Evolutionary conservation across 2,797 vertebrate genomes (phyloP), one percentile per base, ranked within the genome.

Genomic region (Pteropus rufus): DNA sequence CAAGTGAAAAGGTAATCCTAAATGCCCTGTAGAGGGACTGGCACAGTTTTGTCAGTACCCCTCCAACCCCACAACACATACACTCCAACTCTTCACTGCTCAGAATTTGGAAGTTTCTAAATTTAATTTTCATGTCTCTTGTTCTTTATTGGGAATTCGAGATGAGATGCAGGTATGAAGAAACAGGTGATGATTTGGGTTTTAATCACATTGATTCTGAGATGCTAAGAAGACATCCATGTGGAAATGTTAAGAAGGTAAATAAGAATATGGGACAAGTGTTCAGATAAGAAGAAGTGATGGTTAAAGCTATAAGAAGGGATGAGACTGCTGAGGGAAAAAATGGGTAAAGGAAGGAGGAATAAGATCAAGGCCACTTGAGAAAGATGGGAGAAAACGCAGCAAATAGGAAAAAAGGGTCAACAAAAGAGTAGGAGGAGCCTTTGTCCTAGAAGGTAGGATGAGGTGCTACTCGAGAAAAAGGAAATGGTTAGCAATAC

Each of bases 21-120:
- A 69, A 29, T 86, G 0, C 6, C 29, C 12, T 73, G 2, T 21
- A 56, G 58, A 39, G 29, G 41, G 4, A 44, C 16, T 62, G 72
- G 23, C 26, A 41, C 6, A 69, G n/a, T 54, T 52, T 34, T 29
- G 4, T 54, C 24, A 80, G n/a, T 7, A 14, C 0, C 29, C 26
- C 7, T 24, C 8, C 11, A 11, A 1, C 1, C 9, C 10, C n/a
- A 4, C 67, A 3, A 41, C 26, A 31, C 56, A 62, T 16, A 31
- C 34, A 29, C 23, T 58, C 41, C 41, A 73, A 5, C 19, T 70
- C 31, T 64, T 92, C 2, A 8, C 12, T 67, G 16, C 16, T 88
- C 49, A 88, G 76, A 94, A 77, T 49, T 81, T 73, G 18, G 41
- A 77, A 77, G 21, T 91, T 87, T 94, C 24, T 93, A 31, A 46